phyloP scores from a whole-genome alignment of 2,113 vertebrate species.

The Chionis minor region DNA sequence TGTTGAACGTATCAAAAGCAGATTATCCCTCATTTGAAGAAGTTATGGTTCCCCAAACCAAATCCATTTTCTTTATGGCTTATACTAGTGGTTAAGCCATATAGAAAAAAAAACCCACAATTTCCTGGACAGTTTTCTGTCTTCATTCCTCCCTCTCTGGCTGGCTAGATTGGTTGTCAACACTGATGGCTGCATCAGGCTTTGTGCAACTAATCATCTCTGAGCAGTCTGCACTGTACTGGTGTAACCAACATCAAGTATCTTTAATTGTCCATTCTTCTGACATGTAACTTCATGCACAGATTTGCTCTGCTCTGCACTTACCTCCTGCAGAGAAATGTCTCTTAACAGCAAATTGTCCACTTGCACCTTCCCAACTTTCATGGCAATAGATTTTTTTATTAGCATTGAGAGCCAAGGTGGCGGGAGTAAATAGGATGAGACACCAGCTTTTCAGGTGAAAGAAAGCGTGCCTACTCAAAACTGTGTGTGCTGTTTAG shows the following conservation, averaged over 20 bases:
- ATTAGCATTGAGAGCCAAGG: not conserved
- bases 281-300: not conserved
- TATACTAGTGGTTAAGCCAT: not conserved
- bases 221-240: not conserved
- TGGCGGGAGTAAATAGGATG: not conserved
- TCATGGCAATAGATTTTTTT: not conserved
- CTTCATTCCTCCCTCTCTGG: not conserved
- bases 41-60: not conserved
- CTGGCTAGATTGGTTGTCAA: not conserved
- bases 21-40: not conserved
- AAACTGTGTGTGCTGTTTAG: not conserved
- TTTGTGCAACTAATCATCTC: not conserved
- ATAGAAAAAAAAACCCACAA: not conserved
- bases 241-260: not conserved
- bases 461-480: not conserved
- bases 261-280: not conserved
- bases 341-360: not conserved
- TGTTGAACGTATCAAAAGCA: not conserved
- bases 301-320: not conserved
- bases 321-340: not conserved
- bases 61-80: not conserved
- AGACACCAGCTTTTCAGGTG: not conserved
- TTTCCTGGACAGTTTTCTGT: not conserved
- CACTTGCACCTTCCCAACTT: not conserved
- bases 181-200: not conserved